Evolutionary conservation across 92 coral and sea anemone species (phyloP).

Genomic region (Parazoanthus darwini): DNA sequence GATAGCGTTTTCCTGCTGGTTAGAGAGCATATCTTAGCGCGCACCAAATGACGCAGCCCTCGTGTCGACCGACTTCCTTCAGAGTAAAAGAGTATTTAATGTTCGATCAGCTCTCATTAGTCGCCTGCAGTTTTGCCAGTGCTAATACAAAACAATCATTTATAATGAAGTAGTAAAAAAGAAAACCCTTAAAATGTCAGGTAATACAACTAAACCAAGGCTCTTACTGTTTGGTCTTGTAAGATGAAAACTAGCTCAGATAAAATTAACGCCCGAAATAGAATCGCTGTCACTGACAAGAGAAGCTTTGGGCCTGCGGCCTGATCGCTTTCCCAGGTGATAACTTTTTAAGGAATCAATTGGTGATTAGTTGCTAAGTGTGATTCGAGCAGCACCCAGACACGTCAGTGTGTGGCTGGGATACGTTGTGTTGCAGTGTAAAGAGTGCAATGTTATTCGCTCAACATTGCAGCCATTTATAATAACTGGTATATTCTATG

Average conservation of each 20-base stretch:
- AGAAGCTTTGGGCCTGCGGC: conserved; percentile 6
- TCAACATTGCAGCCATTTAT: too few relatives aligned
- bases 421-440: background rate
- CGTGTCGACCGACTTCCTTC: background rate
- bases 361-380: background rate
- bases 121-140: background rate
- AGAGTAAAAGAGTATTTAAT: background rate
- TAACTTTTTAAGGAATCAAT: background rate
- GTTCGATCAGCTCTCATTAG: conserved; percentile 18
- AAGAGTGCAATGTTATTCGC: too few relatives aligned
- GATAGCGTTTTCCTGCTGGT: background rate
- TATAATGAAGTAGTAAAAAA: too few relatives aligned
- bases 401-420: background rate
- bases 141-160: background rate
- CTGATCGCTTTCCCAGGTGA: background rate
- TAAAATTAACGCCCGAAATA: background rate
- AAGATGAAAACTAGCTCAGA: background rate
- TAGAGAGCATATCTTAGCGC: background rate
- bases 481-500: too few relatives aligned
- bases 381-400: background rate
- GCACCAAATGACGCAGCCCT: background rate
- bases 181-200: background rate
- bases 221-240: background rate
- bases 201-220: background rate
- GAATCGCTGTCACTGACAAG: background rate